Conservation (phyloP, 2,888 invertebrate genomes). For the Phymatocera aterrima region DNA sequence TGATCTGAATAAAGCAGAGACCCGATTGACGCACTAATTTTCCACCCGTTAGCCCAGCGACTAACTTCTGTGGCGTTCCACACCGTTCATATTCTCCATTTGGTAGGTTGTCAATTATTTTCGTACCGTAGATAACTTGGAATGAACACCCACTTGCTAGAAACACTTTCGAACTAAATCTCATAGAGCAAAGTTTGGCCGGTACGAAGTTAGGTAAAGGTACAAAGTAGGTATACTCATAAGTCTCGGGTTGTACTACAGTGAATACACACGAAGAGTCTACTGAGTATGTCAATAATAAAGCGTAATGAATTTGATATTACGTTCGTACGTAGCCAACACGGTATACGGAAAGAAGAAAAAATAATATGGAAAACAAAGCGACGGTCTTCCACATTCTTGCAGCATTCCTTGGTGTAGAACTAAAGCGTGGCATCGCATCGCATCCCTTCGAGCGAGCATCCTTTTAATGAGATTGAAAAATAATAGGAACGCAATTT, state of each 20-base stretch:
- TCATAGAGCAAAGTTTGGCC: background rate
- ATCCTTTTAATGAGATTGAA: conserved; percentile 37
- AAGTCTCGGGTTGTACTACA: no score
- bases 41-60: no score
- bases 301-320: background rate
- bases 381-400: background rate
- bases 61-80: background rate
- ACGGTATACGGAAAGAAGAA: background rate
- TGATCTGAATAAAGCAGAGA: background rate
- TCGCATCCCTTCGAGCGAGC: conserved; percentile 8
- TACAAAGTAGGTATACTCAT: background rate
- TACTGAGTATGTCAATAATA: no score
- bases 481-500: conserved; percentile 1
- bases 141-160: background rate
- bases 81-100: background rate
- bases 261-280: no score
- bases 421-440: background rate
- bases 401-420: background rate
- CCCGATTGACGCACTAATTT: background rate
- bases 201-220: background rate
- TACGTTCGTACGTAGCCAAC: background rate
- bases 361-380: background rate
- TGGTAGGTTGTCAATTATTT: background rate
- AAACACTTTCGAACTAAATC: background rate
- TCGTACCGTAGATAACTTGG: background rate